Evolutionary conservation across 2,113 vertebrate genomes (phyloP).

Genomic region (Lepisosteus osseus): DNA sequence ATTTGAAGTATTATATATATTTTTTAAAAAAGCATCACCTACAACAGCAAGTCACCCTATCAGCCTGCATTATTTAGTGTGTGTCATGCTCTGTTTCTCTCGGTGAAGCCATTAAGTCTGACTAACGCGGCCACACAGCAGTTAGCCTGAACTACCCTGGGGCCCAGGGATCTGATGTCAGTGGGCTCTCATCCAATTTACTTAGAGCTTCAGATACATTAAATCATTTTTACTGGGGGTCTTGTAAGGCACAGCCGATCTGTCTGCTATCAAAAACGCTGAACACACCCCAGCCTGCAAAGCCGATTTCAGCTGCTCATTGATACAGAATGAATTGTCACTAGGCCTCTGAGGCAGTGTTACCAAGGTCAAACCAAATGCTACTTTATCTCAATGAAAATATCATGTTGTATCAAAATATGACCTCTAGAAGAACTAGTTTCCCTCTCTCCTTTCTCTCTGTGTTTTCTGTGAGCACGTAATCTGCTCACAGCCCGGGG

Average conservation of each 20-base stretch:
- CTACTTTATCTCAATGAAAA: slow-evolving; percentile 45
- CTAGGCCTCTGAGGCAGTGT: slow-evolving; percentile 45
- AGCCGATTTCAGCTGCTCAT: slow-evolving; percentile 38
- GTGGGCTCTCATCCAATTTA: slow-evolving; percentile 54
- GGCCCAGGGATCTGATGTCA: slow-evolving; percentile 67
- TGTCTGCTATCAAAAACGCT: slow-evolving; percentile 33
- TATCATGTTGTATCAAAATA: slow-evolving; percentile 48
- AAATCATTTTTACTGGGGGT: slow-evolving; percentile 50
- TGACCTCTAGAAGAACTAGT: slow-evolving; percentile 53
- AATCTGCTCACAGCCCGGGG: slow-evolving; percentile 48
- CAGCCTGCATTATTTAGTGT: slow-evolving; percentile 57
- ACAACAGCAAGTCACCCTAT: slow-evolving; percentile 49
- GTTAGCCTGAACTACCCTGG: slow-evolving; percentile 49
- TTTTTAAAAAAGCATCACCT: slow-evolving; percentile 23
- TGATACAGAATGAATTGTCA: slow-evolving; percentile 50
- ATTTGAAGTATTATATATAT: no score
- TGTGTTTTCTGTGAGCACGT: slow-evolving; percentile 39
- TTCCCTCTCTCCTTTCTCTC: slow-evolving; percentile 5
- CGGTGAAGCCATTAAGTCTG: slow-evolving; percentile 44
- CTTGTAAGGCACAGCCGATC: slow-evolving; percentile 56
- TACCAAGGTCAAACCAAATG: slow-evolving; percentile 55
- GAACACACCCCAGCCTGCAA: slow-evolving; percentile 29
- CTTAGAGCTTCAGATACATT: slow-evolving; percentile 47
- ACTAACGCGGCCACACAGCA: slow-evolving; percentile 63
- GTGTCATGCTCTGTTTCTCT: slow-evolving; percentile 77